Conservation (phyloP, 2,113 vertebrate genomes). For the Anas platyrhynchos region DNA sequence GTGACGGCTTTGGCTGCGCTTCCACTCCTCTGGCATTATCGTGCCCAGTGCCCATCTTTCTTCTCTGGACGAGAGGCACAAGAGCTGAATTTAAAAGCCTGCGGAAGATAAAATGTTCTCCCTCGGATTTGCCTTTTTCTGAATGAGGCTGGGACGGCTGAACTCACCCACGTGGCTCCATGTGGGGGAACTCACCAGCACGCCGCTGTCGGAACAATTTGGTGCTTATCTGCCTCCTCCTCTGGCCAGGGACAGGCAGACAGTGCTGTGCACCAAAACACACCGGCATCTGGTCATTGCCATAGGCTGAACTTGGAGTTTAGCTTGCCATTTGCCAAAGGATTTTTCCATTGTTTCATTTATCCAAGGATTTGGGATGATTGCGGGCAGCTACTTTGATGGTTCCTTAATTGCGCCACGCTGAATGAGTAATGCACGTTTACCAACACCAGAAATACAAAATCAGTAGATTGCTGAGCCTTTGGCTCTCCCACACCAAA, state of each 20-base stretch:
- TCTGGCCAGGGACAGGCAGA: neutral
- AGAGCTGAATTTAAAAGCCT: conserved; percentile 47
- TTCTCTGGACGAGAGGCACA: neutral
- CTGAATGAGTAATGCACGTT: neutral
- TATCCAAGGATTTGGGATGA: neutral
- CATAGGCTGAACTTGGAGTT: neutral
- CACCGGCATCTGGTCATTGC: rapidly evolving
- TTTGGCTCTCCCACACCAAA: neutral
- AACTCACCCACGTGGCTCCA: neutral
- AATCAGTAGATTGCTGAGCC: neutral
- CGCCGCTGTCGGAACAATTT: neutral
- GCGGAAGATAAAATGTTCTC: neutral
- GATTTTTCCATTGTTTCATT: neutral
- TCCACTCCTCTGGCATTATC: neutral
- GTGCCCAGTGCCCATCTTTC: conserved; percentile 33
- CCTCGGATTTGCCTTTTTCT: neutral
- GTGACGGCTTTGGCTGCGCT: neutral
- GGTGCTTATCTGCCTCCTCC: neutral
- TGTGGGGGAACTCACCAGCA: neutral
- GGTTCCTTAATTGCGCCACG: neutral
- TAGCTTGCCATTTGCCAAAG: neutral
- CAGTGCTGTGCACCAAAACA: neutral
- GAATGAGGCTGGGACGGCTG: neutral
- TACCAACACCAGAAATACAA: neutral
- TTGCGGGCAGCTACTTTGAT: neutral